Conservation (phyloP, 2,888 invertebrate species). For the Zygothrica quintamaculata region DNA sequence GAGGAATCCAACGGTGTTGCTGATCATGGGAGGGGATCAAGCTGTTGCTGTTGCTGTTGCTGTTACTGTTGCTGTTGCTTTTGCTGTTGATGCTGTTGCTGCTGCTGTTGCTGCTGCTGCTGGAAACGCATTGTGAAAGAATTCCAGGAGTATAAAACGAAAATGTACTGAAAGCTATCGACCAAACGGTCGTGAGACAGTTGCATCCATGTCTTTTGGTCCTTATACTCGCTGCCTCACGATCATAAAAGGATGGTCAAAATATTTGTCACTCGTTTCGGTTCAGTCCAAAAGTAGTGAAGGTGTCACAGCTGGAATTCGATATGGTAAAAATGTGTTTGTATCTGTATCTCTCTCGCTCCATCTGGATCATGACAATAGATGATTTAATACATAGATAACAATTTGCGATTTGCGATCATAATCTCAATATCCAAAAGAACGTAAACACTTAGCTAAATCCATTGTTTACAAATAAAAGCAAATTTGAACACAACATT, state of each 20-base stretch:
- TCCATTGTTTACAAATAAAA: slow-evolving; percentile 5
- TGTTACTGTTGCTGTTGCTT: slow-evolving; percentile 17
- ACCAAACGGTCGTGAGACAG: slow-evolving; percentile 73
- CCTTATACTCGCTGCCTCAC: slow-evolving; percentile 69
- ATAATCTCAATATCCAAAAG: slow-evolving; percentile 25
- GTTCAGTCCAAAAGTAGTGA: slow-evolving; percentile 31
- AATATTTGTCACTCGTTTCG: slow-evolving; percentile 67
- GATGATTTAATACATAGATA: slow-evolving; percentile 49
- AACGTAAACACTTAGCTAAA: slow-evolving; percentile 8
- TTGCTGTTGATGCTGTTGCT: slow-evolving; percentile 16
- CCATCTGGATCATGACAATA: slow-evolving; percentile 57
- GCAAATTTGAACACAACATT: neutral
- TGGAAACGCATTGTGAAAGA: slow-evolving; percentile 53
- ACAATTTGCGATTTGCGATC: slow-evolving; percentile 27
- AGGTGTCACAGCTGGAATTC: slow-evolving; percentile 58
- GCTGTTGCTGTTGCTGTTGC: slow-evolving; percentile 12
- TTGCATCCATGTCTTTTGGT: slow-evolving; percentile 37
- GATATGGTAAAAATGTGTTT: slow-evolving; percentile 61
- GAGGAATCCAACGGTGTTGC: slow-evolving; percentile 45
- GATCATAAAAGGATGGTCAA: slow-evolving; percentile 76
- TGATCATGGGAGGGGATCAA: slow-evolving; percentile 50
- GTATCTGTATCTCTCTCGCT: slow-evolving; percentile 37
- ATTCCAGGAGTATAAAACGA: slow-evolving; percentile 69
- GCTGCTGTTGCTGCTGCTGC: slow-evolving; percentile 23
- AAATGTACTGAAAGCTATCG: slow-evolving; percentile 38